Percentiles rank a stretch among this genome's conserved stretches.
Evolutionary conservation across 2,888 invertebrate genomes (phyloP).

Genomic region (Tipula helvola): DNA sequence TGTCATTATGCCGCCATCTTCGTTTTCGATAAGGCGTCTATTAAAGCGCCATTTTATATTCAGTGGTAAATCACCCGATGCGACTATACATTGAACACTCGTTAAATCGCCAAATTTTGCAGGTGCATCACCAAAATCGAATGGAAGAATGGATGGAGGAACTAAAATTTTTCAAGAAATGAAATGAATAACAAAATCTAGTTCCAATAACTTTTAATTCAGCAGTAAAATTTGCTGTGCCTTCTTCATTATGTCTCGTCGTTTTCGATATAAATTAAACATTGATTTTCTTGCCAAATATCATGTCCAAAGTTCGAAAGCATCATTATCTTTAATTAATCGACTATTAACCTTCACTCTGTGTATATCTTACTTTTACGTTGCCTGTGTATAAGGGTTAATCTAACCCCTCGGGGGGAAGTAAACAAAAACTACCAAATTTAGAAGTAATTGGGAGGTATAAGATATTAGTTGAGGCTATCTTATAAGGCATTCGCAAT

Average conservation of each 20-base stretch:
- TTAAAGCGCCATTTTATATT: slow-evolving; percentile 57
- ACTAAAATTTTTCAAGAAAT: slow-evolving; percentile 19
- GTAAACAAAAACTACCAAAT: too few species aligned
- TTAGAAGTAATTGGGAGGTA: too few species aligned
- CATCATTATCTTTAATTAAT: slow-evolving; percentile 30
- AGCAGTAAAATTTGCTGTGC: slow-evolving; percentile 51
- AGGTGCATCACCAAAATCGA: slow-evolving; percentile 55
- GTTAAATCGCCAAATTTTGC: slow-evolving; percentile 50
- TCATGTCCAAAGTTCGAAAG: slow-evolving; percentile 32
- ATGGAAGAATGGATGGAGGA: slow-evolving; percentile 36
- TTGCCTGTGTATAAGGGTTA: too few species aligned
- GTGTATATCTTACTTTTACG: too few species aligned
- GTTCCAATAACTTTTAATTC: slow-evolving; percentile 59
- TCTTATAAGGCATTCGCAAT: too few species aligned
- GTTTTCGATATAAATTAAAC: slow-evolving; percentile 48
- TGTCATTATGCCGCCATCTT: slow-evolving; percentile 41
- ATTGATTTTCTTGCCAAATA: slow-evolving; percentile 46
- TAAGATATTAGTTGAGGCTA: too few species aligned
- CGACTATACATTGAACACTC: slow-evolving; percentile 45
- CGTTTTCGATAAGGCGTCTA: slow-evolving; percentile 34
- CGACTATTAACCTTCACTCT: too few species aligned
- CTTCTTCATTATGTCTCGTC: slow-evolving; percentile 54
- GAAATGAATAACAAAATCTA: neutral
- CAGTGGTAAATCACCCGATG: slow-evolving; percentile 52
- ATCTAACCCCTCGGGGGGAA: too few species aligned